Evolutionary conservation across 2,113 vertebrate species (phyloP).

Genomic region (Eira barbara): DNA sequence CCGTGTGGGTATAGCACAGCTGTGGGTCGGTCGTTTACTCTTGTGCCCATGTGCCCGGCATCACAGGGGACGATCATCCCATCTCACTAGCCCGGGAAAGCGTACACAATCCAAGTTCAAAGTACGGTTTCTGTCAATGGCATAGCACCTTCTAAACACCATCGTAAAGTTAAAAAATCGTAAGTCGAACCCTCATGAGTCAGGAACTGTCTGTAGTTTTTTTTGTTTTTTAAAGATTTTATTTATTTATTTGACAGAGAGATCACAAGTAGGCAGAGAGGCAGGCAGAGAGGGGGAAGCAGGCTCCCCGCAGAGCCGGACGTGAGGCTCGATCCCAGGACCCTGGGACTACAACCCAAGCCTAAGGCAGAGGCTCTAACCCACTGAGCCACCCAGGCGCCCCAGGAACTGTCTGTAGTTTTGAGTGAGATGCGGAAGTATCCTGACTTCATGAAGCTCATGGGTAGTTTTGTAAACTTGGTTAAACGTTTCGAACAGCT

Average conservation of each 20-base stretch:
- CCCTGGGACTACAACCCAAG: too few species aligned
- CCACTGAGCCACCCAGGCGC: too few species aligned
- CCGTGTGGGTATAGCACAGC: not conserved
- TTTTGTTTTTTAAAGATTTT: too few species aligned
- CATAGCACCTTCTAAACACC: not conserved
- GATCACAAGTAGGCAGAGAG: too few species aligned
- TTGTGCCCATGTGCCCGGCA: not conserved
- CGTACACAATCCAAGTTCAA: not conserved
- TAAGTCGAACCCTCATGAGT: not conserved
- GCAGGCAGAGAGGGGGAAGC: too few species aligned
- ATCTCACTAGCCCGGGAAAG: not conserved
- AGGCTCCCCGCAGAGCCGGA: too few species aligned
- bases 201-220: not conserved
- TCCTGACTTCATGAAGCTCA: not conserved
- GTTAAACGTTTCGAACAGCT: not conserved
- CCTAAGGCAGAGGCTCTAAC: too few species aligned
- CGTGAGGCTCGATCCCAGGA: too few species aligned
- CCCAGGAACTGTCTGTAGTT: not conserved
- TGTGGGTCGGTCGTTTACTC: not conserved
- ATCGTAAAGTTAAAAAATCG: not conserved
- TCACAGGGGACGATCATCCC: not conserved
- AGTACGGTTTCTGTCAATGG: not conserved
- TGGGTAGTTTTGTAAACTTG: not conserved
- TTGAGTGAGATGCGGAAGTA: not conserved
- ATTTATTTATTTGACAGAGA: too few species aligned